phyloP scores from a whole-genome alignment of 2,888 invertebrate species.

The Conops quadrifasciatus region DNA sequence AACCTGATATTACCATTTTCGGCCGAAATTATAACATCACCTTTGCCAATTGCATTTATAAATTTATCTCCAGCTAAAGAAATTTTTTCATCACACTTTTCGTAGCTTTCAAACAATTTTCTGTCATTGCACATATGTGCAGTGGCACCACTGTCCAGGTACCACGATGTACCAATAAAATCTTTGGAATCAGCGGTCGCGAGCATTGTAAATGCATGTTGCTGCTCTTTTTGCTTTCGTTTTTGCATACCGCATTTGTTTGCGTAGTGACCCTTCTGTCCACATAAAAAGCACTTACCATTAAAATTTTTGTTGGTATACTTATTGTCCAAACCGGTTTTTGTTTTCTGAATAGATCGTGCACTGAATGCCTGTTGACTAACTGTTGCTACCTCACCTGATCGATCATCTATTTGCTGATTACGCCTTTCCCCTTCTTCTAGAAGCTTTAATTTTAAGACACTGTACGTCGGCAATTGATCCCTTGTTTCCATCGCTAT shows the following conservation, averaged over 20 bases:
- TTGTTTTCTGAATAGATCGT: background rate
- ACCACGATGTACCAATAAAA: constrained; percentile 26
- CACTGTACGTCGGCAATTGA: too few relatives aligned
- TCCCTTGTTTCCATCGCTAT: background rate
- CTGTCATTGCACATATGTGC: background rate
- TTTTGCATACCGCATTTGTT: background rate
- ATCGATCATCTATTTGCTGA: constrained; percentile 20
- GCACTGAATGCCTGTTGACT: background rate
- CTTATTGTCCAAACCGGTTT: too few relatives aligned
- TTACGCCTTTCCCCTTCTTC: constrained; percentile 1
- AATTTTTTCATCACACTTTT: constrained; percentile 10
- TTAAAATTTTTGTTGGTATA: constrained; percentile 5
- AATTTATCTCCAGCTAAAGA: constrained; percentile 5
- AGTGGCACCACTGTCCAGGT: constrained; percentile 40
- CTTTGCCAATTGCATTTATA: constrained; percentile 21
- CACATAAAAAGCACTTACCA: constrained; percentile 4
- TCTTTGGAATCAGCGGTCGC: constrained; percentile 24
- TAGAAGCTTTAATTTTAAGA: background rate
- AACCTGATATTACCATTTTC: constrained; percentile 1
- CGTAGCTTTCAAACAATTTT: background rate
- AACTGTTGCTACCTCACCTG: constrained; percentile 15
- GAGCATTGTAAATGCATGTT: constrained; percentile 29
- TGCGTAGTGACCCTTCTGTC: constrained; percentile 11
- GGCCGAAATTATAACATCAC: background rate
- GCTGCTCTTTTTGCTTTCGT: constrained; percentile 1